Base-by-base conservation (phyloP, 2,888 invertebrate species). In the Auanema sp. region DNA sequence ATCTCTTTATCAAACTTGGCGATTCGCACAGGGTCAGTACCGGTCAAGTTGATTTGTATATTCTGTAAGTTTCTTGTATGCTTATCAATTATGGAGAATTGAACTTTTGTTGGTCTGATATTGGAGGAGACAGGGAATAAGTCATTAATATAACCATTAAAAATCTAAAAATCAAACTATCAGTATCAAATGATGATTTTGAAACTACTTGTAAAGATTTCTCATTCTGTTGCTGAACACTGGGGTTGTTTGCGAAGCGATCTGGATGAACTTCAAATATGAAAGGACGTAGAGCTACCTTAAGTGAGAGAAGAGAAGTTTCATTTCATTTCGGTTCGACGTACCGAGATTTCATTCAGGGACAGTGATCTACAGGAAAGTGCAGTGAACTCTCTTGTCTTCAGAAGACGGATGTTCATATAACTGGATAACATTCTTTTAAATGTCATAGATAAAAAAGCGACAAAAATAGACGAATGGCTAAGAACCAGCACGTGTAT, bases 221-320 rank as follows among this genome's bases (percentile, higher is more conserved):
- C 64, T 82, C 82, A 60, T 82, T 82, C 59, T 75, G 68, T n/a
- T 68, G 66, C 49, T 77, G 64, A 24, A 74, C 84, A 55, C 77
- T 81, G 3, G 86, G 86, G 67, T 81, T 77, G 64, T 81, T 80
- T 11, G 85, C 85, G 79, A 85, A 86, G 42, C 86, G 75, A 69
- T 86, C 86, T 14, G 86, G 86, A 80, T 86, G 86, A 14, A 86
- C 86, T 54, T 81, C 81, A 65, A 86, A 85, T 71, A 84, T 84
- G 70, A 86, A 86, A 10, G 86, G 86, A 21, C 86, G 73, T 16
- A 86, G 78, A 1, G 86, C 86, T 42, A 83, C 79, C 58, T 63
- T 21, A 50, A 61, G 33, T 33, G 33, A 5, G 3, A 8, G 33
- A 33, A 33, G 8, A 5, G 33, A 33, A n/a, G n/a, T n/a, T n/a